phyloP scores from a whole-genome alignment of 2,797 vertebrate genomes.

The Myotis planiceps region DNA sequence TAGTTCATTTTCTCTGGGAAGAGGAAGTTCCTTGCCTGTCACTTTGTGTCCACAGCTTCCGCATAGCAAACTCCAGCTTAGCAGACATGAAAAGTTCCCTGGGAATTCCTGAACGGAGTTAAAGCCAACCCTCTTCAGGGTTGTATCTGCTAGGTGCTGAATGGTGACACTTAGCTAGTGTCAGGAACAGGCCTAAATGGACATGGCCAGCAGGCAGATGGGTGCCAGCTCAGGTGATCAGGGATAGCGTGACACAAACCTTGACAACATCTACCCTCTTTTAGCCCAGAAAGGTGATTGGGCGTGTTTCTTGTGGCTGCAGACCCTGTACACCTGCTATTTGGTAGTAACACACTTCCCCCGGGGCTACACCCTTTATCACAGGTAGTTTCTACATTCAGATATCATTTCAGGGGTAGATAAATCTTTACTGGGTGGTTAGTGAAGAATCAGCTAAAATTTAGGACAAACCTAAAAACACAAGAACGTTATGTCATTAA shows the following conservation, averaged over 20 bases:
- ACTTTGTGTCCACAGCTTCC: not conserved
- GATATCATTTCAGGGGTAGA: not conserved
- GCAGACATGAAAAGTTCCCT: not conserved
- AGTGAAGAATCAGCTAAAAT: not conserved
- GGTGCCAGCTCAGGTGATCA: not conserved
- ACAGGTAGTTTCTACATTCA: not conserved
- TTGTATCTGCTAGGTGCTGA: not conserved
- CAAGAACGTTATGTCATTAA: not conserved
- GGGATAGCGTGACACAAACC: not conserved
- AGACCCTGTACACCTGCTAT: not conserved
- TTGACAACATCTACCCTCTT: not conserved
- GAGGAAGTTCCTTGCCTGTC: not conserved
- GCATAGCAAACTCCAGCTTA: not conserved
- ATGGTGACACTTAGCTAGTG: not conserved
- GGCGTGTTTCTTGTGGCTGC: not conserved
- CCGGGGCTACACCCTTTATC: not conserved
- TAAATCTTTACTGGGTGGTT: not conserved
- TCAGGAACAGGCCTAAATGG: not conserved
- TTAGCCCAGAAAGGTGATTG: not conserved
- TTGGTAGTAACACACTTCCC: not conserved
- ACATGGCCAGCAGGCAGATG: not conserved
- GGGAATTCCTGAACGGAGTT: not conserved
- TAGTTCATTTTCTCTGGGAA: not conserved
- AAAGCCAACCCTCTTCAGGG: not conserved
- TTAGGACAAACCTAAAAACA: not conserved